A percentile compares a stretch with the other conserved stretches of the same genome.
Conservation (phyloP, 1,140 invertebrate genomes). For the Drosophila orosa region DNA sequence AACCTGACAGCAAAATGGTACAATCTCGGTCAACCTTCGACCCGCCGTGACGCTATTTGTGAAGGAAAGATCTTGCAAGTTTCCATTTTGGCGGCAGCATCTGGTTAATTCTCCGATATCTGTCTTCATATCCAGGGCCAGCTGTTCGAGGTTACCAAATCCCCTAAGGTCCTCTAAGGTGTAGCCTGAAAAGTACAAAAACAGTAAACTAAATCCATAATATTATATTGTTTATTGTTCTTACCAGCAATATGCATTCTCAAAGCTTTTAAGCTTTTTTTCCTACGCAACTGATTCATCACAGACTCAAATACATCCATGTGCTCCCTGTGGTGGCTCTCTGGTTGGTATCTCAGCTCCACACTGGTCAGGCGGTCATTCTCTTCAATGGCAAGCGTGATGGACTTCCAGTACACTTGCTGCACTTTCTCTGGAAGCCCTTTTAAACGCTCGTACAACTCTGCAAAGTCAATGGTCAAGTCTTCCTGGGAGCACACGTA, state of each 20-base stretch:
- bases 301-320: slow-evolving; percentile 6
- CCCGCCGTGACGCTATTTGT: background rate
- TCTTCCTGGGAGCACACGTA: background rate
- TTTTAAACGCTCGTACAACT: background rate
- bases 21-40: slow-evolving; percentile 8
- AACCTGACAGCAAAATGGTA: slow-evolving; percentile 6
- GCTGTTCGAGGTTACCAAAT: background rate
- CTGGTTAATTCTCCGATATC: slow-evolving; percentile 2
- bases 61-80: background rate
- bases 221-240: background rate
- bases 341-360: background rate
- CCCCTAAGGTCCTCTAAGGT: slow-evolving; percentile 6
- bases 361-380: slow-evolving; percentile 1
- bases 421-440: background rate
- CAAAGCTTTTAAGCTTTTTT: slow-evolving; percentile 1
- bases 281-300: slow-evolving; percentile 6
- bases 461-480: background rate
- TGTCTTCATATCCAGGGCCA: slow-evolving; percentile 2
- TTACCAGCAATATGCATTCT: slow-evolving; percentile 1
- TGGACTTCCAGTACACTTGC: background rate
- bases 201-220: background rate
- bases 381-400: background rate
- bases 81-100: slow-evolving; percentile 3
- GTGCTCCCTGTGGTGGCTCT: slow-evolving; percentile 11
- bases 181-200: background rate